Evolutionary conservation across 2,113 vertebrate genomes (phyloP).

Genomic region (Scalopus aquaticus): DNA sequence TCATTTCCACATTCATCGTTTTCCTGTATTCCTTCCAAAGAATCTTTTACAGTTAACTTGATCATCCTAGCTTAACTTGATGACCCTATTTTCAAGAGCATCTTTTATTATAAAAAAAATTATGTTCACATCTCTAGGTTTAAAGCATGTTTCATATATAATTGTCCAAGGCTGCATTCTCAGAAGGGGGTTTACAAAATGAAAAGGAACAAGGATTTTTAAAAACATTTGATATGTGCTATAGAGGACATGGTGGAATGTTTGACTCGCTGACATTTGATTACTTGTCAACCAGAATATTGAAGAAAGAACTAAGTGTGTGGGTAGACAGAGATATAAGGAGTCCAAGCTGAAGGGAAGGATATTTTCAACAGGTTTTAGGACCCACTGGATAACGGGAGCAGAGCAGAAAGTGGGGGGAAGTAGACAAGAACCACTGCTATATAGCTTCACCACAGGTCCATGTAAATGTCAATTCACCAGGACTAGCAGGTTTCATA

Average conservation of each 20-base stretch:
- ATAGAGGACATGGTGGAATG: not conserved
- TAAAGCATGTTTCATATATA: not conserved
- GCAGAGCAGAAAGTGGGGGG: not conserved
- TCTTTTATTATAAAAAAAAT: not conserved
- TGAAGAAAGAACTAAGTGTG: not conserved
- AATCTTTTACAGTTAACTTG: not conserved
- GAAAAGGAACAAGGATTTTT: not conserved
- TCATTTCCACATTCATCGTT: not conserved
- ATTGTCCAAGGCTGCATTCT: not conserved
- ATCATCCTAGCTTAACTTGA: not conserved
- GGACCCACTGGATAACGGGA: not conserved
- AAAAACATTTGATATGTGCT: not conserved
- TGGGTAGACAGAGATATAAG: not conserved
- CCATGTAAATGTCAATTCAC: not conserved
- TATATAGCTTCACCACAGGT: not conserved
- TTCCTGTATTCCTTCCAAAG: not conserved
- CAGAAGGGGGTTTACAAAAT: not conserved
- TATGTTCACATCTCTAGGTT: not conserved
- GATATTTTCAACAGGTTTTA: not conserved
- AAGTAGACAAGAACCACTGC: not conserved
- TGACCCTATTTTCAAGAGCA: not conserved
- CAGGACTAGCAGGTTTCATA: not conserved
- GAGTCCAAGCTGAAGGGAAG: not conserved
- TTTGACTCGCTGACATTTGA: not conserved
- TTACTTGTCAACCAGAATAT: not conserved